These are phyloP conservation scores for Charadrius vociferus DNA, from an alignment of 2,113 vertebrate species.

Conservation along the genomic window DNA sequence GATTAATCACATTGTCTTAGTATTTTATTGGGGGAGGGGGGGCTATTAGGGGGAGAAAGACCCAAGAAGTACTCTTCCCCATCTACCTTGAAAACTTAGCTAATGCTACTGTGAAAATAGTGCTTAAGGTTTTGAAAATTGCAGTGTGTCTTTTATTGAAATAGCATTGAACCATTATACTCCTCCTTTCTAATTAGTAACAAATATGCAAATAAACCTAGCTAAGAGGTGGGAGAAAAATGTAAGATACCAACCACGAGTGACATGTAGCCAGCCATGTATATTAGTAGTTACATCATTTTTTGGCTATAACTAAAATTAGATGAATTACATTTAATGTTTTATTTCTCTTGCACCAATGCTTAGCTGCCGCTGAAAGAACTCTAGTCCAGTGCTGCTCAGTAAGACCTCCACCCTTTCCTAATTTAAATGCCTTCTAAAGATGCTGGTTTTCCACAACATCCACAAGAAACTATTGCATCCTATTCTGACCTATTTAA, in stretches of 20 bases:
- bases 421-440: not conserved
- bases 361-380: not conserved
- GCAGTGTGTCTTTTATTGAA: not conserved
- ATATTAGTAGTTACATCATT: not conserved
- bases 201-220: not conserved
- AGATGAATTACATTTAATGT: not conserved
- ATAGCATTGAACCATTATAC: not conserved
- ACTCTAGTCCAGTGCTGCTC: not conserved
- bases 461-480: not conserved
- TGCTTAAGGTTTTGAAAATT: not conserved
- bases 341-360: not conserved
- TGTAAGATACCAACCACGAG: not conserved
- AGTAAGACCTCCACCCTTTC: not conserved
- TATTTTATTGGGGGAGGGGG: not conserved
- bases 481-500: not conserved
- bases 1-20: not conserved
- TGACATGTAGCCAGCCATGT: not conserved
- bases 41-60: not conserved
- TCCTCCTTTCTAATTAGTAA: not conserved
- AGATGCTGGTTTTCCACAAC: not conserved
- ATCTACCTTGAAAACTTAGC: not conserved
- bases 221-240: not conserved
- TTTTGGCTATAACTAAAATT: not conserved
- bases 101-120: not conserved
- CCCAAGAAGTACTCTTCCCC: not conserved